Conservation (phyloP, 2,888 invertebrate species). For the Drosophila sordidula region DNA sequence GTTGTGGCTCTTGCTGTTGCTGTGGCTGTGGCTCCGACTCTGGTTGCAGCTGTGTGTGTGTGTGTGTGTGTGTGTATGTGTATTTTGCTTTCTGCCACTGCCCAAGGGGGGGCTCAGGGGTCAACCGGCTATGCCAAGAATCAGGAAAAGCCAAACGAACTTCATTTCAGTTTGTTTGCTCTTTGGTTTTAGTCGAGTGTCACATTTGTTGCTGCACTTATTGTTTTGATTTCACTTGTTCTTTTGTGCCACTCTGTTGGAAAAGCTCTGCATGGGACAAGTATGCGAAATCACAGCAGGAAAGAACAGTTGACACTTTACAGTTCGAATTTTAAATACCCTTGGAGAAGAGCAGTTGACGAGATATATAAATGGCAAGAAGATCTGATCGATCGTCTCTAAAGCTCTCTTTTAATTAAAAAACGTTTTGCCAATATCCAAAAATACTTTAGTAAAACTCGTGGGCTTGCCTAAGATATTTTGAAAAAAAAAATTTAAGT, state of each 20-base stretch:
- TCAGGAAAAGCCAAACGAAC: slow-evolving; percentile 45
- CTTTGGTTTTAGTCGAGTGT: slow-evolving; percentile 29
- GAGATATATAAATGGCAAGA: too few species aligned
- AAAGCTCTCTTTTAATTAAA: too few species aligned
- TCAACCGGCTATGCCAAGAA: slow-evolving; percentile 43
- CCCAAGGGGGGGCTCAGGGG: slow-evolving; percentile 1
- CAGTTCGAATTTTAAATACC: not conserved
- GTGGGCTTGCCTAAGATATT: too few species aligned
- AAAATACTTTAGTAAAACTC: too few species aligned
- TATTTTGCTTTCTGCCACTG: not conserved
- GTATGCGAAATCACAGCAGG: slow-evolving; percentile 19
- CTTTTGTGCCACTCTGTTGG: slow-evolving; percentile 2
- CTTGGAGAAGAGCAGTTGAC: not conserved
- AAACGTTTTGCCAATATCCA: too few species aligned
- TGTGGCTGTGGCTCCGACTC: slow-evolving; percentile 31
- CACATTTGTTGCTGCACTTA: slow-evolving; percentile 49
- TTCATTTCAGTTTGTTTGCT: slow-evolving; percentile 39
- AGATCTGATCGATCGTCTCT: too few species aligned
- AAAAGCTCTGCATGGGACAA: slow-evolving; percentile 11
- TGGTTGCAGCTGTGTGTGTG: slow-evolving; percentile 41
- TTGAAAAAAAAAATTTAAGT: too few species aligned
- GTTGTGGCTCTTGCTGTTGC: slow-evolving; percentile 43
- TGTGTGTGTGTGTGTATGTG: not conserved
- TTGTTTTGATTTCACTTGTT: slow-evolving; percentile 48
- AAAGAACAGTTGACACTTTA: not conserved